These are phyloP conservation scores for Eledone cirrhosa DNA, from an alignment of 2,888 invertebrate species.

Conservation along the genomic window DNA sequence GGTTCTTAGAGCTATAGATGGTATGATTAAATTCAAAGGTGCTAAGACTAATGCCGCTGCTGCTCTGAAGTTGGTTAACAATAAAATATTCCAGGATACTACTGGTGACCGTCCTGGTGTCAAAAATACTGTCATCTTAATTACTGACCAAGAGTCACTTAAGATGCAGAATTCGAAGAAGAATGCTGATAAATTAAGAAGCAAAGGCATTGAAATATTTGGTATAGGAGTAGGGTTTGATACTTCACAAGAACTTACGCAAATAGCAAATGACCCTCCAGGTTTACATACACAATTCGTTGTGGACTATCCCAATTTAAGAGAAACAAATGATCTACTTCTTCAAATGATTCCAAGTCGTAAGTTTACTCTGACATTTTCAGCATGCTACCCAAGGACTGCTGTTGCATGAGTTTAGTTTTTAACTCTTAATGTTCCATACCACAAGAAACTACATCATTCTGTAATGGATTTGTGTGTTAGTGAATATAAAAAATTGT, in stretches of 20 bases:
- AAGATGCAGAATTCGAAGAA: slow-evolving; percentile 27
- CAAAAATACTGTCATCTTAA: slow-evolving; percentile 38
- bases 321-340: neutral
- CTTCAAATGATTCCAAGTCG: neutral
- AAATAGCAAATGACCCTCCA: slow-evolving; percentile 43
- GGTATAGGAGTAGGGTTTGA: slow-evolving; percentile 37
- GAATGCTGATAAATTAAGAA: slow-evolving; percentile 34
- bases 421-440: too few relatives aligned
- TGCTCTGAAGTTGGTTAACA: slow-evolving; percentile 37
- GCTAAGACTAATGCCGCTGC: slow-evolving; percentile 35
- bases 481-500: too few relatives aligned
- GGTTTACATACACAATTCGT: slow-evolving; percentile 30
- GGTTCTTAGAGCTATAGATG: slow-evolving; percentile 36
- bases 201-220: slow-evolving; percentile 36
- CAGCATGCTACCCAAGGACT: neutral
- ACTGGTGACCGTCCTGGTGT: slow-evolving; percentile 40
- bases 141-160: slow-evolving; percentile 41
- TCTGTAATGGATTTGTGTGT: too few relatives aligned
- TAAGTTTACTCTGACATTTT: slow-evolving; percentile 7
- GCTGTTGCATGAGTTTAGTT: too few relatives aligned
- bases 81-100: slow-evolving; percentile 36
- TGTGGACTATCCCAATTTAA: neutral
- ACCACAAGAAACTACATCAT: too few relatives aligned
- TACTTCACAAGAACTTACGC: slow-evolving; percentile 37
- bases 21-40: neutral